phyloP scores from a whole-genome alignment of 2,888 invertebrate genomes.

The Chamaedrilus cognettii region DNA sequence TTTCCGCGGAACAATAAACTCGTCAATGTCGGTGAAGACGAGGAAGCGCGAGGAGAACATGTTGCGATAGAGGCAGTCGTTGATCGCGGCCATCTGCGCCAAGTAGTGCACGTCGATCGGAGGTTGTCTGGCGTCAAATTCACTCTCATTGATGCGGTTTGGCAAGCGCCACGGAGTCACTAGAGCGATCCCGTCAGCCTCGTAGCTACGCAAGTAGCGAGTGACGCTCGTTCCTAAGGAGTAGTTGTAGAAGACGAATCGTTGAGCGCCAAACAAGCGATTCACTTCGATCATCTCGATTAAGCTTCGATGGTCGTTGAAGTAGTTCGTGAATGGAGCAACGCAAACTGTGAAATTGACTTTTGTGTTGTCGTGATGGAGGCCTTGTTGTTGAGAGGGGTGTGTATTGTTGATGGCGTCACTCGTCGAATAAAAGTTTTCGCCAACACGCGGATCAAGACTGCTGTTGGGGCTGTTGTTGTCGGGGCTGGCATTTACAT shows the following conservation, averaged over 20 bases:
- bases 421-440: too few relatives aligned
- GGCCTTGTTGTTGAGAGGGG: too few relatives aligned
- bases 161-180: conserved; percentile 35
- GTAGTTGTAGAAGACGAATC: conserved; percentile 37
- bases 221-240: conserved; percentile 21
- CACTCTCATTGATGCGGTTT: conserved; percentile 21
- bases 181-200: conserved; percentile 30
- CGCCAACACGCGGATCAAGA: too few relatives aligned
- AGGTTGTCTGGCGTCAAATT: neutral
- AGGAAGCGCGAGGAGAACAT: conserved; percentile 32
- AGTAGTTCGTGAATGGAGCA: conserved; percentile 29
- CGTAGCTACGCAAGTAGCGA: conserved; percentile 21
- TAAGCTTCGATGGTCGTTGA: conserved; percentile 24
- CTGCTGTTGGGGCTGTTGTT: too few relatives aligned
- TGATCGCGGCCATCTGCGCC: conserved; percentile 36
- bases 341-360: conserved; percentile 36
- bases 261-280: conserved; percentile 36
- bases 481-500: too few relatives aligned
- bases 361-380: too few relatives aligned
- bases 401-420: too few relatives aligned
- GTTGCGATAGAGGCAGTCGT: conserved; percentile 39
- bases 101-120: conserved; percentile 38
- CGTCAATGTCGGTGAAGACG: conserved; percentile 36
- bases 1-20: conserved; percentile 30
- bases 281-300: conserved; percentile 36